These are phyloP conservation scores for Unio delphinus DNA, from an alignment of 2,888 invertebrate species.

Conservation along the genomic window DNA sequence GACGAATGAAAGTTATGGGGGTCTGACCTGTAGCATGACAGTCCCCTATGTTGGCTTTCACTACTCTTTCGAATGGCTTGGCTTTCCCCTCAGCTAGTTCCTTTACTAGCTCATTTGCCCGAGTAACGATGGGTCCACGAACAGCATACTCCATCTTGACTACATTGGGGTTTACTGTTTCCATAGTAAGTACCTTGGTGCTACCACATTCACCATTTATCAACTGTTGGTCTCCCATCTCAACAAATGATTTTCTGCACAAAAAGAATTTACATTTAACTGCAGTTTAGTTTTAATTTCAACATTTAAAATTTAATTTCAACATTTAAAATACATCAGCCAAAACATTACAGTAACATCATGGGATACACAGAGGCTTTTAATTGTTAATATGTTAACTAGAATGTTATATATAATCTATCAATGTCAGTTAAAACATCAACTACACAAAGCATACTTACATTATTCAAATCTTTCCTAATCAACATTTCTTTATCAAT, in stretches of 20 bases:
- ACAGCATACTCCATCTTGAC: slow-evolving; percentile 97
- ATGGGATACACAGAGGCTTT: too few relatives aligned
- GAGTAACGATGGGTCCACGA: slow-evolving; percentile 92
- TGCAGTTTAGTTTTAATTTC: too few relatives aligned
- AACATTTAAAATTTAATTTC: too few relatives aligned
- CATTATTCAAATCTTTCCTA: too few relatives aligned
- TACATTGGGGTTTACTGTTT: slow-evolving; percentile 91
- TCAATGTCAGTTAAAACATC: too few relatives aligned
- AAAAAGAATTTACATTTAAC: not conserved
- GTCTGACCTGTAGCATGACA: slow-evolving; percentile 97
- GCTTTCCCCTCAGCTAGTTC: slow-evolving; percentile 75
- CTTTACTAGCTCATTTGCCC: slow-evolving; percentile 93
- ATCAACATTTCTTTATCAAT: too few relatives aligned
- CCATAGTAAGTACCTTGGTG: slow-evolving; percentile 73
- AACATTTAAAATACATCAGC: too few relatives aligned
- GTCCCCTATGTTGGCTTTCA: slow-evolving; percentile 97
- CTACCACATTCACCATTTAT: slow-evolving; percentile 5
- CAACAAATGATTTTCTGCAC: not conserved
- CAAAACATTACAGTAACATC: too few relatives aligned
- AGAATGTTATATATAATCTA: too few relatives aligned
- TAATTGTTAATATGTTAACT: too few relatives aligned
- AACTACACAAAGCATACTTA: too few relatives aligned
- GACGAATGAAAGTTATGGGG: slow-evolving; percentile 96
- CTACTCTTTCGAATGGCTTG: slow-evolving; percentile 91
- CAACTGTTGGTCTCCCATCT: too few relatives aligned